These are phyloP conservation scores for Drosophila fuyamai DNA, from an alignment of 1,140 invertebrate species.

Conservation along the genomic window DNA sequence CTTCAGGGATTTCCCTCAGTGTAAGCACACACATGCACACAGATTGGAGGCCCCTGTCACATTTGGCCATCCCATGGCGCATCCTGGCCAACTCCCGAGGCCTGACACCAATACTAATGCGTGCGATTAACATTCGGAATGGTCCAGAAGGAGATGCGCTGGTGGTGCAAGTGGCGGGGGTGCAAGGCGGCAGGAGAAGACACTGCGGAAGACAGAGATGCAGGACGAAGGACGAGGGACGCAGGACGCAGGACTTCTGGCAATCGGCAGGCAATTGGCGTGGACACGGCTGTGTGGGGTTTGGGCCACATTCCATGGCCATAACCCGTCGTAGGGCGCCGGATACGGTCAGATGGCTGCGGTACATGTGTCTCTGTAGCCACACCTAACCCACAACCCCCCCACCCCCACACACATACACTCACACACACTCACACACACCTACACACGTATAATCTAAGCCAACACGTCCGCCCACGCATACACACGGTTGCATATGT, in stretches of 20 bases:
- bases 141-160: slow-evolving; percentile 30
- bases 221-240: slow-evolving; percentile 1
- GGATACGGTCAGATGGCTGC: slow-evolving; percentile 40
- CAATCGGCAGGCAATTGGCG: slow-evolving; percentile 47
- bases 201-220: too few relatives aligned
- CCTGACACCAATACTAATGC: slow-evolving; percentile 83
- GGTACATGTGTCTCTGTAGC: neutral
- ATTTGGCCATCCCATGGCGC: slow-evolving; percentile 48
- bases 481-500: slow-evolving; percentile 61
- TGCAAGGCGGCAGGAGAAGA: neutral
- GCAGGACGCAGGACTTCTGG: slow-evolving; percentile 11
- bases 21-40: neutral
- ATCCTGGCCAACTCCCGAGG: slow-evolving; percentile 43
- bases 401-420: neutral
- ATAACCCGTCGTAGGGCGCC: neutral
- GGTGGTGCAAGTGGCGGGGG: slow-evolving; percentile 11
- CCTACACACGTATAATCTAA: slow-evolving; percentile 46
- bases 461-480: slow-evolving; percentile 31
- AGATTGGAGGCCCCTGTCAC: slow-evolving; percentile 12
- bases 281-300: slow-evolving; percentile 5
- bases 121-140: slow-evolving; percentile 77
- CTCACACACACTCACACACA: slow-evolving; percentile 14
- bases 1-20: neutral
- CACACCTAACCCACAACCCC: too few relatives aligned
- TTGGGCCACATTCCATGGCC: neutral